Evolutionary conservation across 2,888 invertebrate genomes (phyloP), one percentile per base, ranked within the genome.

Genomic region (Mesoligia furuncula): DNA sequence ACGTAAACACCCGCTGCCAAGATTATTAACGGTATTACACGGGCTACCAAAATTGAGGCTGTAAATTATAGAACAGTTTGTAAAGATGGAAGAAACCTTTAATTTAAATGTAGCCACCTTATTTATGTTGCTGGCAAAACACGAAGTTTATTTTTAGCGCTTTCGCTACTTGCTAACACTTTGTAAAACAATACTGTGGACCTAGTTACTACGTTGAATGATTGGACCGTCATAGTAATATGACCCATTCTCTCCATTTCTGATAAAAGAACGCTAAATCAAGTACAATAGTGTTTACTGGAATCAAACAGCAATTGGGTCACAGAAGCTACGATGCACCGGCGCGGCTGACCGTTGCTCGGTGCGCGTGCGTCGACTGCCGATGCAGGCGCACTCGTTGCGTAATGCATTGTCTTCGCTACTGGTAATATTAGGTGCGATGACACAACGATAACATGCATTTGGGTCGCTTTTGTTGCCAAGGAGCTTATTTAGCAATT

Each of bases 251-350:
- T 73, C 48, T 79, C 31, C 51, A 62, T 65, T 72, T 70, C 67
- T 69, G 57, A 75, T 45, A 75, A 79, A 84, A 77, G 62, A 74
- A 72, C 59, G 62, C 83, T 65, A 80, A 84, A 86, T 85, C 72
- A 84, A 82, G 77, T 83, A 76, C 84, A 87, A 89, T 88, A 90
- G 85, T 89, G 91, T 92, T 92, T 88, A 89, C 91, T 91, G 92
- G 93, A 93, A 92, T 93, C 89, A 94, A 94, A 92, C 86, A 91
- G 92, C 93, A 94, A 94, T 93, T 96, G 92, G 96, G 96, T 96
- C 96, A 95, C 88, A 93, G 90, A 88, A 91, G 86, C 91, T 91
- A 91, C 93, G 93, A 91, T 91, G 90, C 90, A 90, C 88, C 86
- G 90, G 90, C 88, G 78, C 86, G 90, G 88, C 83, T 91, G 93